Conservation (phyloP, 1,140 invertebrate genomes). For the Mycetomoellerius zeteki region DNA sequence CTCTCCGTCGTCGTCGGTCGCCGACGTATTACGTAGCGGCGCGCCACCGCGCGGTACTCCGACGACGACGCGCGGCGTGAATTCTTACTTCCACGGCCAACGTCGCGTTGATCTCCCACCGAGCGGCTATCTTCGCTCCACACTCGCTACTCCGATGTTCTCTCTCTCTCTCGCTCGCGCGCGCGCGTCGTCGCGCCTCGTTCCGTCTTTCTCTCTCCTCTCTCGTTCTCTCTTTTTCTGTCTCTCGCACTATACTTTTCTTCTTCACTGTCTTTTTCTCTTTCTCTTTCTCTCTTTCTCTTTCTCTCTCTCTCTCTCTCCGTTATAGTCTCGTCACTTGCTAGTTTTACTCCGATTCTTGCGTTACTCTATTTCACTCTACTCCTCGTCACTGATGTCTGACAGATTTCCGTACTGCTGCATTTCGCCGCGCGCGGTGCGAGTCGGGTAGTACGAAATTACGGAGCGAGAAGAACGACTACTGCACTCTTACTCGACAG, state of each 20-base stretch:
- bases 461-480: background rate
- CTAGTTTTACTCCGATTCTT: conserved; percentile 28
- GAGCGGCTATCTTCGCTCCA: conserved; percentile 25
- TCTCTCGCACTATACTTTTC: conserved; percentile 49
- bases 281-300: background rate
- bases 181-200: conserved; percentile 31
- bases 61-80: conserved; percentile 22
- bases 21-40: conserved; percentile 31
- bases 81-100: conserved; percentile 33
- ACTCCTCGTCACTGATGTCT: conserved; percentile 6
- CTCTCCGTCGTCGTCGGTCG: background rate
- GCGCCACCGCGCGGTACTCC: conserved; percentile 34
- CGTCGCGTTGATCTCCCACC: conserved; percentile 28
- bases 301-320: conserved; percentile 1
- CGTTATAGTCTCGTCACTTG: conserved; percentile 14
- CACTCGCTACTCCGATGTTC: background rate
- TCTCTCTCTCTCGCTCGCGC: conserved; percentile 28
- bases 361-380: background rate
- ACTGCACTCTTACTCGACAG: background rate
- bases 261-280: background rate
- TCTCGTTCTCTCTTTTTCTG: background rate
- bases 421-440: conserved; percentile 9
- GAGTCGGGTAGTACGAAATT: conserved; percentile 17
- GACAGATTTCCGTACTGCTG: conserved; percentile 27
- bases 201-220: conserved; percentile 25